phyloP scores from a whole-genome alignment of 2,797 vertebrate species.

The Gallinago stenura region DNA sequence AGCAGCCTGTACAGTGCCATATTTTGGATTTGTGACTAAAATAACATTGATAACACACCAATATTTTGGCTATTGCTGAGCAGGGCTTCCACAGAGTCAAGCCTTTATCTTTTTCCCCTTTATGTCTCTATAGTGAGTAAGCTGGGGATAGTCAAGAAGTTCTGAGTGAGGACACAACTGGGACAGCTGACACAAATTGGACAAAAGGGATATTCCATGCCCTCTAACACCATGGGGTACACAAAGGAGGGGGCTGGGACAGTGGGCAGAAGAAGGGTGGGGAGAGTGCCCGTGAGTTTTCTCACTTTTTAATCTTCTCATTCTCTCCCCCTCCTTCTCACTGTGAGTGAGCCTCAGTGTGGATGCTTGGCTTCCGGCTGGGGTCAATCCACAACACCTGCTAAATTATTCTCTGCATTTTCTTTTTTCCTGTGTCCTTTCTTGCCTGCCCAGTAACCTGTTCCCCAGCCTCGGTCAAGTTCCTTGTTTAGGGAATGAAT shows the following conservation, averaged over 20 bases:
- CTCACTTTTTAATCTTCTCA: background rate
- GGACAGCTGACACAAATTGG: background rate
- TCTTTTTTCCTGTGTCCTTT: background rate
- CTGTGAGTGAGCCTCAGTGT: background rate
- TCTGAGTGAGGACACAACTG: fast-evolving
- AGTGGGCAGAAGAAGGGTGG: fast-evolving
- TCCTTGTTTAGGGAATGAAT: background rate
- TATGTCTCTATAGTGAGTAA: background rate
- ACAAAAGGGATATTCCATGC: background rate
- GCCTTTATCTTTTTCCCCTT: background rate
- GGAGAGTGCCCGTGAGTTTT: background rate
- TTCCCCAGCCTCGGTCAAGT: background rate
- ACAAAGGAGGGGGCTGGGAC: background rate
- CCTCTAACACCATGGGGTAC: background rate
- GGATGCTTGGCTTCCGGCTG: background rate
- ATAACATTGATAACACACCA: background rate
- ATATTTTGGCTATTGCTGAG: background rate
- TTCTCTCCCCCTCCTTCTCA: background rate
- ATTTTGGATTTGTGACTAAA: background rate
- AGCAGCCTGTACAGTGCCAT: background rate
- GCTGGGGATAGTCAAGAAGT: background rate
- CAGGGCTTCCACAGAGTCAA: background rate
- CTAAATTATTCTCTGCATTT: background rate
- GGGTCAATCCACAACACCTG: background rate
- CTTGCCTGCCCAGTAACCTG: background rate